A percentile compares a stretch with the other conserved stretches of the same genome.
Conservation (phyloP, 53 echinoderm and acorn worm species). For the Pentamera pediparva region DNA sequence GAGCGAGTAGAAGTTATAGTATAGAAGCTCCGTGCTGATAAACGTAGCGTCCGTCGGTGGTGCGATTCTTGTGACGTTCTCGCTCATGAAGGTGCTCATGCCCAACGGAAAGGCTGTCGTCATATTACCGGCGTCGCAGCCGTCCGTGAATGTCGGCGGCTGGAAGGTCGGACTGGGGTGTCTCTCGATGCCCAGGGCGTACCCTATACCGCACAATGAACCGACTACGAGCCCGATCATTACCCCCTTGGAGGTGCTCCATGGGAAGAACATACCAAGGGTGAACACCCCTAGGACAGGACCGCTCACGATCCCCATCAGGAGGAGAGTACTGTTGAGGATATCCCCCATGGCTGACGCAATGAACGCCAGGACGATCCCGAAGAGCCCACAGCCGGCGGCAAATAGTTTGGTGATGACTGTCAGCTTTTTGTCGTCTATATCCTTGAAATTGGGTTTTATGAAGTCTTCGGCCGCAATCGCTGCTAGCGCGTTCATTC, state of each 20-base stretch:
- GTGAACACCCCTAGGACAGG: conserved; percentile 31
- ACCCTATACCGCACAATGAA: conserved; percentile 19
- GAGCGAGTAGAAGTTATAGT: conserved; percentile 18
- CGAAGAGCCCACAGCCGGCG: conserved; percentile 29
- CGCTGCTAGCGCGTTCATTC: conserved; percentile 28
- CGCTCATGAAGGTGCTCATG: neutral
- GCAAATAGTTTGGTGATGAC: conserved; percentile 26
- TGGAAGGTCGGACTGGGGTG: neutral
- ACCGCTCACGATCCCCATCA: conserved; percentile 29
- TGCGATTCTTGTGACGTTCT: neutral
- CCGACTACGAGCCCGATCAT: conserved; percentile 2
- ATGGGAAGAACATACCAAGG: conserved; percentile 18
- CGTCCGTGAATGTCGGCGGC: conserved; percentile 7
- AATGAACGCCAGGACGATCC: conserved; percentile 19
- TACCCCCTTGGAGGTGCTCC: conserved; percentile 31
- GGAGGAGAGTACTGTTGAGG: conserved; percentile 5
- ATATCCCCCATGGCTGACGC: conserved; percentile 20
- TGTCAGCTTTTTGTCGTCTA: conserved; percentile 18
- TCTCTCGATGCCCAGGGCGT: conserved; percentile 3
- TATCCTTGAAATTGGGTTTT: conserved; percentile 16
- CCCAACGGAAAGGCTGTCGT: neutral
- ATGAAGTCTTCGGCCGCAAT: conserved; percentile 28
- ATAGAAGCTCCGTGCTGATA: neutral
- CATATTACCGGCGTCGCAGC: neutral
- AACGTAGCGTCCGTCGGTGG: neutral